A percentile compares a stretch with the other conserved stretches of the same genome.
Evolutionary conservation across 2,113 vertebrate species (phyloP).

Genomic region (Takifugu bimaculatus): DNA sequence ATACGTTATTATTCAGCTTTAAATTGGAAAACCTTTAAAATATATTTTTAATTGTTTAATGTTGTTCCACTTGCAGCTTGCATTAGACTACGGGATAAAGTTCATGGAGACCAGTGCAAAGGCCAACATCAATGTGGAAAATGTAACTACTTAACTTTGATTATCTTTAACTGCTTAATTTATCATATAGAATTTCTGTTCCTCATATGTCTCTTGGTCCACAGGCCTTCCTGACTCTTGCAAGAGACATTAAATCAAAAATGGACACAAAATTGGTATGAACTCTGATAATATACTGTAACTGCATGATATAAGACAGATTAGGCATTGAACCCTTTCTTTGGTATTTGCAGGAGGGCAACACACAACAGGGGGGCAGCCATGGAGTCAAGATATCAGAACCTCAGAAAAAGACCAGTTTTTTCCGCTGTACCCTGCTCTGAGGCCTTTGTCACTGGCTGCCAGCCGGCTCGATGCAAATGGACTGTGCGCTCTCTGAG

Average conservation of each 20-base stretch:
- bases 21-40: neutral
- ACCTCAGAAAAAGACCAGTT: constrained; percentile 92
- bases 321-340: constrained; percentile 6
- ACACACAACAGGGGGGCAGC: constrained; percentile 85
- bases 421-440: constrained; percentile 92
- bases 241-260: constrained; percentile 98
- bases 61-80: constrained; percentile 74
- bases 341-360: constrained; percentile 82
- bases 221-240: constrained; percentile 95
- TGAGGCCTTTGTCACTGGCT: constrained; percentile 74
- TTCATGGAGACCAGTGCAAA: constrained; percentile 99
- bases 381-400: constrained; percentile 94
- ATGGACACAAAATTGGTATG: constrained; percentile 98
- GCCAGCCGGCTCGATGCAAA: constrained; percentile 63
- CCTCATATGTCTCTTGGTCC: constrained; percentile 10
- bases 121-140: constrained; percentile 97
- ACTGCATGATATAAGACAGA: no score
- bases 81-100: constrained; percentile 91
- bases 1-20: no score
- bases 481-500: constrained; percentile 80
- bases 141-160: constrained; percentile 62
- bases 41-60: neutral
- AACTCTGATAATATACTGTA: neutral
- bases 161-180: neutral
- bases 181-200: neutral